Percentiles rank a stretch among this genome's conserved stretches.
phyloP scores from a whole-genome alignment of 1,140 invertebrate species.

The Brachystomella parvula region DNA sequence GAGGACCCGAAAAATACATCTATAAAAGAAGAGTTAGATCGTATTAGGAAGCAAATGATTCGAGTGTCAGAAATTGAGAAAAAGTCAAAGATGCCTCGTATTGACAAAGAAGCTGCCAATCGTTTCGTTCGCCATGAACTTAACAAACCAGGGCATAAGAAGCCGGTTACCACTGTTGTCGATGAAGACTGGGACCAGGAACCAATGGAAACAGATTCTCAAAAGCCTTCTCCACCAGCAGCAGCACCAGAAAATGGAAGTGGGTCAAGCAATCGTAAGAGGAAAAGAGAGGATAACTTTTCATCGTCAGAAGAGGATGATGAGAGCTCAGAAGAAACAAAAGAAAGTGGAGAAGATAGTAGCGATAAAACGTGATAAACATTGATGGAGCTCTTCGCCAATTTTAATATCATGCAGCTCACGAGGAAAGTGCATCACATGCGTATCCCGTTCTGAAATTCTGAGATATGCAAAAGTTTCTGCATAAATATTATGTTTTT shows the following conservation, averaged over 20 bases:
- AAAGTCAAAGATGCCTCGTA: constrained; percentile 21
- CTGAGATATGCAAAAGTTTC: too few species aligned
- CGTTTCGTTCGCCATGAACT: constrained; percentile 29
- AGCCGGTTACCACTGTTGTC: neutral
- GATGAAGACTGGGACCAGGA: constrained; percentile 7
- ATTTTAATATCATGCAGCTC: too few species aligned
- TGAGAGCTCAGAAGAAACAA: neutral
- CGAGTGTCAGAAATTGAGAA: constrained; percentile 32
- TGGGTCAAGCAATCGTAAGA: constrained; percentile 3
- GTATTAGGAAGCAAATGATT: constrained; percentile 31
- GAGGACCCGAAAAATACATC: constrained; percentile 28
- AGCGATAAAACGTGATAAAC: too few species aligned
- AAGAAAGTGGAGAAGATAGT: neutral
- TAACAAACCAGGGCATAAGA: neutral
- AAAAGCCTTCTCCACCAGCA: too few species aligned
- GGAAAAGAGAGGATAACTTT: neutral
- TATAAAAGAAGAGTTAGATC: constrained; percentile 35
- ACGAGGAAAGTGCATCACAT: too few species aligned
- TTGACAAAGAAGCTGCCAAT: constrained; percentile 30
- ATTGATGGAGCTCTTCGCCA: too few species aligned
- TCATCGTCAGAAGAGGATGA: neutral
- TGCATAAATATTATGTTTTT: too few species aligned
- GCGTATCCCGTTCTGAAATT: too few species aligned
- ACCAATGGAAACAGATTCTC: constrained; percentile 10
- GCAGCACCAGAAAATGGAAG: neutral